These are phyloP conservation scores for Agrotis puta DNA, from an alignment of 2,888 invertebrate genomes.

Conservation along the genomic window DNA sequence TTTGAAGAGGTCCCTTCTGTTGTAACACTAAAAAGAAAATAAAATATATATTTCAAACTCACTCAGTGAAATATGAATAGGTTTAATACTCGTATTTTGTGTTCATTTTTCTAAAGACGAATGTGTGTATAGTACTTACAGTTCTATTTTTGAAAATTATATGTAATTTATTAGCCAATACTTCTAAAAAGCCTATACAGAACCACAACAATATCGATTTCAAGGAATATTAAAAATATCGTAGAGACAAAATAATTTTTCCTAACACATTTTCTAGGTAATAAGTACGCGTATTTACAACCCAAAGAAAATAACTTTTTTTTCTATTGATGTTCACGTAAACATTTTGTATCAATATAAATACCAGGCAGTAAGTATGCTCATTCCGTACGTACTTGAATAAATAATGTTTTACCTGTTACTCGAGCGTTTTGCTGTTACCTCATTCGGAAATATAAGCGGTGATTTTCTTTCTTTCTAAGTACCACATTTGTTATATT, in stretches of 20 bases:
- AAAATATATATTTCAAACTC: not conserved
- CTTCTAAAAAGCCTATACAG: not conserved
- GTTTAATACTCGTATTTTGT: too few relatives aligned
- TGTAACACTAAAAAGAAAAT: not conserved
- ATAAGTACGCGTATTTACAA: too few relatives aligned
- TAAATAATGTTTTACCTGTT: constrained; percentile 60
- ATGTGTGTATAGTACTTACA: not conserved
- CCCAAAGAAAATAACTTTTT: constrained; percentile 13
- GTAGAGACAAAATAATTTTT: not conserved
- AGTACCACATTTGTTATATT: constrained; percentile 23
- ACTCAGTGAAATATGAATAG: not conserved
- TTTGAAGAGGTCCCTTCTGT: not conserved
- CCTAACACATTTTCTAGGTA: not conserved
- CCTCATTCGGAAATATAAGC: constrained; percentile 40
- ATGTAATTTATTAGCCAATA: not conserved
- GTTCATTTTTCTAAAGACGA: not conserved
- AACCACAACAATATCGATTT: not conserved
- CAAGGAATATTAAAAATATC: constrained; percentile 3
- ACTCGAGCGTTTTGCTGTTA: constrained; percentile 43
- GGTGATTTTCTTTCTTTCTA: constrained; percentile 48
- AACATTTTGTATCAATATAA: constrained; percentile 49
- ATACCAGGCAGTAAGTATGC: constrained; percentile 45
- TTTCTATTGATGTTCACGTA: constrained; percentile 27
- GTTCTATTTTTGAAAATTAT: too few relatives aligned
- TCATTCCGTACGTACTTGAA: constrained; percentile 46